These are phyloP conservation scores for Caretta caretta DNA, from an alignment of 2,113 vertebrate genomes.

Conservation along the genomic window DNA sequence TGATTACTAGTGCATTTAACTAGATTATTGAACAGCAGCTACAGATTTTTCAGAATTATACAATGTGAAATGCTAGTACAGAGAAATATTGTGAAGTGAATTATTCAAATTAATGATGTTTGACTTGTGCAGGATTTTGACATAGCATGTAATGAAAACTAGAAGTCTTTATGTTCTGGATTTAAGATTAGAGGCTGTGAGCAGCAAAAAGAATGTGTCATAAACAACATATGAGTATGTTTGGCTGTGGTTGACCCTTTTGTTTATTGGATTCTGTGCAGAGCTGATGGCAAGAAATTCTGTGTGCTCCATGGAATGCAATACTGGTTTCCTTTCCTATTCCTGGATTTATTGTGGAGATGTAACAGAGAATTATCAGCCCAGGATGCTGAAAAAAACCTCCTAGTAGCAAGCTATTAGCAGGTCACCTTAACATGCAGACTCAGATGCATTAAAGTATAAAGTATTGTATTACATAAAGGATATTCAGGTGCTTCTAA, in stretches of 20 bases:
- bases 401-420: fast-evolving
- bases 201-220: not conserved
- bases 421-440: fast-evolving
- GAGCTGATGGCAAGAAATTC: not conserved
- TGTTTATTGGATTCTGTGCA: not conserved
- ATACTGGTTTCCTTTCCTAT: not conserved
- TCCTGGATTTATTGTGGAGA: not conserved
- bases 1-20: not conserved
- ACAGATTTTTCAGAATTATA: not conserved
- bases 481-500: fast-evolving
- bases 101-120: conserved; percentile 12
- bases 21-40: not conserved
- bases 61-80: not conserved
- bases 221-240: not conserved
- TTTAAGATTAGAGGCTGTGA: not conserved
- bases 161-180: not conserved
- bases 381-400: not conserved
- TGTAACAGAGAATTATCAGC: not conserved
- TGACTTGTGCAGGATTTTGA: not conserved
- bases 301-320: not conserved
- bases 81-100: not conserved
- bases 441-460: fast-evolving
- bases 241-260: not conserved
- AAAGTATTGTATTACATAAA: not conserved
- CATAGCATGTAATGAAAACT: not conserved